Percentiles rank a stretch among this genome's conserved stretches.
These are phyloP conservation scores for Poecilia velifera DNA, from an alignment of 2,797 vertebrate species.

Conservation along the genomic window DNA sequence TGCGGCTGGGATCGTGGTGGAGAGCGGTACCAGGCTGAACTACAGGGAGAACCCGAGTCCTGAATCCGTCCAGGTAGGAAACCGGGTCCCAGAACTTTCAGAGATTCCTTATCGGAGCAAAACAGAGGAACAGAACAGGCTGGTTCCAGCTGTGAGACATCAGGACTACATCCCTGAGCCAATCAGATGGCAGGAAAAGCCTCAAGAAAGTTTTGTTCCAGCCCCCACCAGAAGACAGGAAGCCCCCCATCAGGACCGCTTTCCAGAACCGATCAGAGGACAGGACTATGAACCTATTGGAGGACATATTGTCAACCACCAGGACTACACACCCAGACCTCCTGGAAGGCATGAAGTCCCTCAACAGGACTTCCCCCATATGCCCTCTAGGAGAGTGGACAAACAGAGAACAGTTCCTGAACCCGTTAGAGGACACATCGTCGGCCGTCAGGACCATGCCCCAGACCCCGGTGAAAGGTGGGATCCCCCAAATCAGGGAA, in stretches of 20 bases:
- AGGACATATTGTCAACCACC: not conserved
- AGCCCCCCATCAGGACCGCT: not conserved
- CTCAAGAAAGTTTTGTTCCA: not conserved
- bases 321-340: not conserved
- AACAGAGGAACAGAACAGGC: slow-evolving; percentile 12
- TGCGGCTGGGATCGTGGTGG: slow-evolving; percentile 64
- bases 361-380: not conserved
- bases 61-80: not conserved
- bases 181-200: slow-evolving; percentile 1
- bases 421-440: not conserved
- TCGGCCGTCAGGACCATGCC: not conserved
- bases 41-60: not conserved
- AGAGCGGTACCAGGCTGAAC: slow-evolving; percentile 15
- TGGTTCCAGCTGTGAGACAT: slow-evolving; percentile 6
- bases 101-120: not conserved
- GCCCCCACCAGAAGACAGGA: not conserved
- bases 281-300: not conserved
- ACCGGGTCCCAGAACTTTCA: not conserved
- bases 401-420: not conserved
- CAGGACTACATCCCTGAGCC: not conserved
- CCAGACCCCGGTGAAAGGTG: not conserved
- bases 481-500: not conserved
- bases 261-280: not conserved
- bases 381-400: not conserved
- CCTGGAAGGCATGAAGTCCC: not conserved